Evolutionary conservation across 2,888 invertebrate genomes (phyloP), one percentile per base, ranked within the genome.

Genomic region (Drosophila prolongata): DNA sequence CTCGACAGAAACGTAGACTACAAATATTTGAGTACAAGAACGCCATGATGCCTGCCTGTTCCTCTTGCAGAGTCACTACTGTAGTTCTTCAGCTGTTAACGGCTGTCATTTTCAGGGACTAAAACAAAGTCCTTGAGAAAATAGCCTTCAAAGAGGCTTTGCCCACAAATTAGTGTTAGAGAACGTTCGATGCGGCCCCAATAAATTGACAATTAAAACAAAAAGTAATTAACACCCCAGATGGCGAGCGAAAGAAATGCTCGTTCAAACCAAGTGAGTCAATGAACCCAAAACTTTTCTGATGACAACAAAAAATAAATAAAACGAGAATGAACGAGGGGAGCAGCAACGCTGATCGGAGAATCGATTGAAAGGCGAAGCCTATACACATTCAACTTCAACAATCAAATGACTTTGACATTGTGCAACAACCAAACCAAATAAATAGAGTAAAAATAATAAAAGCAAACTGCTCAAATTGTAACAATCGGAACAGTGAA

Each of bases 151-250:
- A 56, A 37, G 46, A 35, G 34, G 56, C 56, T 37, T 46, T 56
- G 14, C 46, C 30, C 46, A 13, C 24, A 46, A 19, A 44, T 56
- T 35, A 19, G 27, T 24, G 56, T 24, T 35, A 30, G 40, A n/a
- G 30, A 8, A 24, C 27, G 53, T 55, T 50, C 55, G 47, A 42
- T 66, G 53, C 57, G 58, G 59, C 70, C 50, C 55, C 79, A 42
- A 62, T 76, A 70, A 83, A 83, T 82, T 74, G 76, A 70, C 69
- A 88, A 83, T 80, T 88, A 80, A 87, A 86, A 71, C 53, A 50
- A 82, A 76, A 87, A 75, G 79, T 68, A 83, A 83, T 83, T 83
- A 83, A 76, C 87, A 83, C 88, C 65, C 73, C 54, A 24, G 52
- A 61, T 64, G 62, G 57, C 69, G 50, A 53, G 52, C 35, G 27